Conservation (phyloP, 2,888 invertebrate genomes). For the Apamea anceps region DNA sequence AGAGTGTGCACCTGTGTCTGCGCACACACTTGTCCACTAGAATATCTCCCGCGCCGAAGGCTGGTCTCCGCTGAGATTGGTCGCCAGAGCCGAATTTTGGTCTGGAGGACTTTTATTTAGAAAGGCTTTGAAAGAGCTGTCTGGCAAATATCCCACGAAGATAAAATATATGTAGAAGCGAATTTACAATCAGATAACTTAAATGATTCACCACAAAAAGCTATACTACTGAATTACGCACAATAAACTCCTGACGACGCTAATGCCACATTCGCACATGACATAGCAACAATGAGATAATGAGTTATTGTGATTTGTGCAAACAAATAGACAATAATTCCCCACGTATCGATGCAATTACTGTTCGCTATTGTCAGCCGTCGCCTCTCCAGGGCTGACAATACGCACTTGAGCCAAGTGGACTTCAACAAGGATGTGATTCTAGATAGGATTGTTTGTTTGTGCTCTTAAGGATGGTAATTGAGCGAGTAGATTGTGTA, state of each 20-base stretch:
- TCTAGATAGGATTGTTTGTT: constrained; percentile 44
- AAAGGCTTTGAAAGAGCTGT: background rate
- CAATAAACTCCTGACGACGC: background rate
- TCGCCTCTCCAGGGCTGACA: constrained; percentile 60
- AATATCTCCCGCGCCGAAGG: background rate
- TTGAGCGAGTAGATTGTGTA: constrained; percentile 25
- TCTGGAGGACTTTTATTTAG: too few relatives aligned
- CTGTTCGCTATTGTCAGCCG: constrained; percentile 59
- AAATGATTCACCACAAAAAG: background rate
- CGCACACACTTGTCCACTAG: background rate
- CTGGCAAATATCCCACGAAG: background rate
- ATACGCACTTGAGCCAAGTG: constrained; percentile 46
- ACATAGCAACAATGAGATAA: constrained; percentile 55
- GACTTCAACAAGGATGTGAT: constrained; percentile 31
- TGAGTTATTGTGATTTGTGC: constrained; percentile 49
- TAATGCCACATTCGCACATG: constrained; percentile 39
- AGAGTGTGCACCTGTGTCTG: background rate
- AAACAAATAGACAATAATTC: constrained; percentile 59
- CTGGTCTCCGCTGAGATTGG: too few relatives aligned
- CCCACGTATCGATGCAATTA: constrained; percentile 62
- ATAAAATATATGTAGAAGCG: background rate
- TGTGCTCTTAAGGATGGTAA: constrained; percentile 18
- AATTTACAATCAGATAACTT: background rate
- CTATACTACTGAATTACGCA: constrained; percentile 8
- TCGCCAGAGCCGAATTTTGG: too few relatives aligned